Evolutionary conservation across 2,888 invertebrate genomes (phyloP), one percentile per base, ranked within the genome.

Genomic region (Pycnomerus fuliginosus): DNA sequence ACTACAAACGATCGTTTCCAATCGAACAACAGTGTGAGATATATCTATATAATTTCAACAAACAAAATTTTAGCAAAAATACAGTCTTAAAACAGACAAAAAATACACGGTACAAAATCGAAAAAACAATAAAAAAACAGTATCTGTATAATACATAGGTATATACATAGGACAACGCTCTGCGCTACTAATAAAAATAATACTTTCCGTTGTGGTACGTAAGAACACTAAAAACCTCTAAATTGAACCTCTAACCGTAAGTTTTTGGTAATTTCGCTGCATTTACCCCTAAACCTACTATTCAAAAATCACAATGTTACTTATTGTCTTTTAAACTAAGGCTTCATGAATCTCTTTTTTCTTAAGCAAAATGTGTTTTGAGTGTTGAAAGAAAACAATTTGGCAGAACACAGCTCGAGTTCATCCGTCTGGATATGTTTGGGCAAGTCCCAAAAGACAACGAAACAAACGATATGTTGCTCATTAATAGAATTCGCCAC

Each of bases 281-380:
- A 8, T 20, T 20, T 20, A 7, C 20, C 5, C 20, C 20, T 8
- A 20, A 20, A 8, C 5, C 20, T 20, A 20, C 20, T 7, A 20
- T 20, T 20, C 5, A 20, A 8, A 7, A 20, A 20, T 20, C 20
- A 20, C 20, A 5, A 20, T 20, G 8, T 20, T 8, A 8, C 20
- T 52, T 54, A 54, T 54, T 54, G 53, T 54, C 53, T 50, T 45
- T 44, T 38, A 35, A 52, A 49, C 53, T 54, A 54, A 54, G 51
- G 50, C 53, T 51, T n/a, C n/a, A n/a, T n/a, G n/a, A n/a, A n/a
- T n/a, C 5, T 20, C 8, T 20, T 8, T 20, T 20, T 20, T 20
- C 4, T 5, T 20, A 20, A 20, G 20, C 8, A 20, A 5, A 20
- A 20, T 20, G 8, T 20, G 8, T 20, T 20, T 8, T 20, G 4